Percentiles rank a stretch among this genome's conserved stretches.
These are phyloP conservation scores for Tipula confusa DNA, from an alignment of 2,888 invertebrate genomes.

Conservation along the genomic window DNA sequence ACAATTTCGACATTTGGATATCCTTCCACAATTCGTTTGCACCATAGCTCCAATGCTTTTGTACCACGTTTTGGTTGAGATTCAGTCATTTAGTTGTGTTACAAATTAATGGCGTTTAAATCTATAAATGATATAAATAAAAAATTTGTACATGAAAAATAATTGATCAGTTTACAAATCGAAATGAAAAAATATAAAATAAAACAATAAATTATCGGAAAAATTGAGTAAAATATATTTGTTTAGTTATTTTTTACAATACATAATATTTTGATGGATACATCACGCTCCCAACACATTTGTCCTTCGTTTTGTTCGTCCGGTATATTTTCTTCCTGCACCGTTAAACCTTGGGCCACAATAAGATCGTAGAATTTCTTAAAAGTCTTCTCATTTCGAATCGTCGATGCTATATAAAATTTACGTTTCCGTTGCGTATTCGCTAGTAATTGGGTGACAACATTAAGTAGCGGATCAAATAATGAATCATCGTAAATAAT, in stretches of 20 bases:
- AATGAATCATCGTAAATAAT: conserved; percentile 57
- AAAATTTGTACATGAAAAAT: background rate
- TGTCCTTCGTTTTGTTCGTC: background rate
- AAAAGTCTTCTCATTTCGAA: conserved; percentile 62
- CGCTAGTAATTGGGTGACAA: conserved; percentile 50
- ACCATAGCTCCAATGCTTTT: conserved; percentile 90
- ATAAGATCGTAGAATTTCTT: conserved; percentile 51
- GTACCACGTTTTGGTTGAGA: conserved; percentile 63
- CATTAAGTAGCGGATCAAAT: conserved; percentile 51
- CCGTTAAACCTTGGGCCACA: background rate
- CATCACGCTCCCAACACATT: background rate
- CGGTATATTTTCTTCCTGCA: background rate
- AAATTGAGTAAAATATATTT: background rate
- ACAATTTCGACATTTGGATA: conserved; percentile 85
- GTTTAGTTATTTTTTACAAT: background rate
- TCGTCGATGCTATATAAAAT: conserved; percentile 56
- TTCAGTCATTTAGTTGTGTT: conserved; percentile 61
- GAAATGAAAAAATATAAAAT: background rate
- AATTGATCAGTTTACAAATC: background rate
- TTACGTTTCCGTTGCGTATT: conserved; percentile 42
- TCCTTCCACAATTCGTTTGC: conserved; percentile 80
- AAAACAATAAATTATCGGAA: background rate
- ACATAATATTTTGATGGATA: background rate
- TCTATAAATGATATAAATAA: background rate
- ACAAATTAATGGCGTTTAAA: background rate